Evolutionary conservation across 2,888 invertebrate species (phyloP).

Genomic region (Drosophila tripunctata): DNA sequence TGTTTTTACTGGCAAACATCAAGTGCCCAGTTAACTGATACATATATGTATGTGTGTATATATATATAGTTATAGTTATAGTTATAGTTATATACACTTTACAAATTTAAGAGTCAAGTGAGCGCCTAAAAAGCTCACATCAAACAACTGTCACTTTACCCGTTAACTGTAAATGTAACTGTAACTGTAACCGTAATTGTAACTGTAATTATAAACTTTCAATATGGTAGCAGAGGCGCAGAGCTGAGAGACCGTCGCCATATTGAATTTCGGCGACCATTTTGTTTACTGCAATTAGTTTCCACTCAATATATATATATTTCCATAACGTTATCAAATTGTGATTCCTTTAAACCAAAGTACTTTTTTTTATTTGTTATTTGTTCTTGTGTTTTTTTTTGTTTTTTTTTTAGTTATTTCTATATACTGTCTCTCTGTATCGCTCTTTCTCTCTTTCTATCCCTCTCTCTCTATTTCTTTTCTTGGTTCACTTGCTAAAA

Average conservation of each 20-base stretch:
- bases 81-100: background rate
- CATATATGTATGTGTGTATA: background rate
- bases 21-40: constrained; percentile 7
- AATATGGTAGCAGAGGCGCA: constrained; percentile 29
- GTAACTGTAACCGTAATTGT: constrained; percentile 12
- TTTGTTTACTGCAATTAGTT: constrained; percentile 43
- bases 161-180: constrained; percentile 12
- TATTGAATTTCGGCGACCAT: constrained; percentile 19
- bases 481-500: background rate
- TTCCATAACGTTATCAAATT: constrained; percentile 20
- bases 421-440: background rate
- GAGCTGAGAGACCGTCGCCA: constrained; percentile 40
- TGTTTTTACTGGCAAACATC: constrained; percentile 67
- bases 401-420: constrained; percentile 5
- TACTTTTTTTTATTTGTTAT: too few relatives aligned
- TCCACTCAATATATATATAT: constrained; percentile 46
- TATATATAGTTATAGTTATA: background rate
- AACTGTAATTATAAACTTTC: constrained; percentile 13
- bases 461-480: background rate
- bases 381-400: constrained; percentile 8
- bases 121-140: constrained; percentile 3
- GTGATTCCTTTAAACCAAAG: too few relatives aligned
- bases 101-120: constrained; percentile 32
- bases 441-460: constrained; percentile 4
- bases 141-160: constrained; percentile 8